Evolutionary conservation across 2,888 invertebrate species (phyloP).

Genomic region (Drosophila incognita): DNA sequence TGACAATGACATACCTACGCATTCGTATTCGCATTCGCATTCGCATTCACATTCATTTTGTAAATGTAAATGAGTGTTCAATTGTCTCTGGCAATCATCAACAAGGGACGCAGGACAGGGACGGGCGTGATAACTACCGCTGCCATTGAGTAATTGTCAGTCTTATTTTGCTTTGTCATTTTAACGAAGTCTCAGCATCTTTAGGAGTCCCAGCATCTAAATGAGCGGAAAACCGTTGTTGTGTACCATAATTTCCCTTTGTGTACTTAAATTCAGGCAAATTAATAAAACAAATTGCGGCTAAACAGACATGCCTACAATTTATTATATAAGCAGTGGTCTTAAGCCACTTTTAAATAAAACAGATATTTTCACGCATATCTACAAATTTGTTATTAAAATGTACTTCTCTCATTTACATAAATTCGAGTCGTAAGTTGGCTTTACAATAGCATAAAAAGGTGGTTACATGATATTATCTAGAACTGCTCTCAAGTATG

Average conservation of each 20-base stretch:
- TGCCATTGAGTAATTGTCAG: slow-evolving; percentile 62
- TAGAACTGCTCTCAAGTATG: too few relatives aligned
- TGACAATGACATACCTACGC: slow-evolving; percentile 38
- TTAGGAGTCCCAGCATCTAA: slow-evolving; percentile 16
- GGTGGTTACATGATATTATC: neutral
- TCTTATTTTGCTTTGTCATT: slow-evolving; percentile 69
- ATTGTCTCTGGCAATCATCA: slow-evolving; percentile 55
- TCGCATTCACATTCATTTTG: slow-evolving; percentile 21
- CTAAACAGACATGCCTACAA: slow-evolving; percentile 29
- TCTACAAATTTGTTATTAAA: neutral
- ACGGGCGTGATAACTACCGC: slow-evolving; percentile 20
- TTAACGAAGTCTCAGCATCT: slow-evolving; percentile 61
- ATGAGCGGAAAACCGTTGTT: slow-evolving; percentile 58
- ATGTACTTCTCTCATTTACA: neutral
- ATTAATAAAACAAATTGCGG: slow-evolving; percentile 55
- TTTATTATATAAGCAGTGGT: slow-evolving; percentile 8
- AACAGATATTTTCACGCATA: neutral
- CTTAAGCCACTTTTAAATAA: neutral
- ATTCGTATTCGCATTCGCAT: neutral
- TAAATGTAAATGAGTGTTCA: slow-evolving; percentile 70
- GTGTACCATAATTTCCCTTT: slow-evolving; percentile 47
- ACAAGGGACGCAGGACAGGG: slow-evolving; percentile 2
- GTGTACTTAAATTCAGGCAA: slow-evolving; percentile 39
- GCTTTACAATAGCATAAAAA: neutral
- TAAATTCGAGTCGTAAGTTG: neutral